These are phyloP conservation scores for Orbicella faveolata DNA, from an alignment of 64 coral and sea anemone genomes.

Conservation along the genomic window DNA sequence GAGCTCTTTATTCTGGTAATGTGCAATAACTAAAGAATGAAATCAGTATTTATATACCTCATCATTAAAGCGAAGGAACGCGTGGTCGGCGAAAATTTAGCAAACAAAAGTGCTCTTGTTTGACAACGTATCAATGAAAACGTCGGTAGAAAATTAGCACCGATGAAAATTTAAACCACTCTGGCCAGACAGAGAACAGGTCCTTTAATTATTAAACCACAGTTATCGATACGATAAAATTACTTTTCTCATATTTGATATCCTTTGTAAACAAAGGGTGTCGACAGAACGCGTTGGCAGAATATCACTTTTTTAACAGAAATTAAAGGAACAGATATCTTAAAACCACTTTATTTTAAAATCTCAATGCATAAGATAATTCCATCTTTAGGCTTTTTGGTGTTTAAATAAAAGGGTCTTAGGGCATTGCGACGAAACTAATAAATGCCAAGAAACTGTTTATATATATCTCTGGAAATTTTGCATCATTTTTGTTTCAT, in stretches of 20 bases:
- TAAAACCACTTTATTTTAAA: not conserved
- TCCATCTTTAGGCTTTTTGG: too few species aligned
- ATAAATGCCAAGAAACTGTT: too few species aligned
- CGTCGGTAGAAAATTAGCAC: not conserved
- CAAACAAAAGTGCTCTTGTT: not conserved
- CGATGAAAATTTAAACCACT: not conserved
- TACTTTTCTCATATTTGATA: not conserved
- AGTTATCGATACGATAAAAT: not conserved
- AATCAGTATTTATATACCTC: not conserved
- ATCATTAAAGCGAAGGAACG: not conserved
- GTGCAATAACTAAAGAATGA: not conserved
- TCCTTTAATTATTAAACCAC: constrained; percentile 20
- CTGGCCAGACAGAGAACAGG: not conserved
- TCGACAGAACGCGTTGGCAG: not conserved
- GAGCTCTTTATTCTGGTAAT: not conserved
- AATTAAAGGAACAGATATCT: too few species aligned
- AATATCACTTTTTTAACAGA: not conserved
- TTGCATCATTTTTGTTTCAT: not conserved
- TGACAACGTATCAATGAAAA: not conserved
- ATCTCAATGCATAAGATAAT: not conserved
- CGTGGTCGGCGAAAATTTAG: constrained; percentile 1
- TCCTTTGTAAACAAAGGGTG: not conserved
- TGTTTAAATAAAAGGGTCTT: too few species aligned
- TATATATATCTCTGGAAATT: too few species aligned
- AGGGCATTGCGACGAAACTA: too few species aligned